Conservation (phyloP, 2,888 invertebrate genomes). For the Hyppa rectilinea region DNA sequence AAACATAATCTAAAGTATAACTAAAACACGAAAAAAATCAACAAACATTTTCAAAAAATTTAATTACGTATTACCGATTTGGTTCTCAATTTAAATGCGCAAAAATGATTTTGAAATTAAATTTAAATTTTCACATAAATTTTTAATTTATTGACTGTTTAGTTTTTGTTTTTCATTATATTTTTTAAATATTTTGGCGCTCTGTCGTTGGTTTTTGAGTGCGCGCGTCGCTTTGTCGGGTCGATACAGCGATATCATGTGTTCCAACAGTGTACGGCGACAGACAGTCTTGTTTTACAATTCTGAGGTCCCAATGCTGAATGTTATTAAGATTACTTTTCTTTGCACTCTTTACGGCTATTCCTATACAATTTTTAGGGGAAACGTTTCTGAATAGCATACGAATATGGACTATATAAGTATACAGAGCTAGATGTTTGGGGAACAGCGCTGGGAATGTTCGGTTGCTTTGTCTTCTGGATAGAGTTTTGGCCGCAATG, state of each 20-base stretch:
- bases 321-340: constrained; percentile 76
- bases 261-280: constrained; percentile 83
- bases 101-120: constrained; percentile 1
- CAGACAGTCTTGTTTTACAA: constrained; percentile 88
- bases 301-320: constrained; percentile 75
- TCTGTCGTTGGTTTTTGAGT: constrained; percentile 76
- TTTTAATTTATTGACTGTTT: constrained; percentile 10
- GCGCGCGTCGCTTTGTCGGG: constrained; percentile 87
- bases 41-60: constrained; percentile 9
- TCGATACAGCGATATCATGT: constrained; percentile 88
- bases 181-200: constrained; percentile 68
- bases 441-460: constrained; percentile 52
- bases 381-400: constrained; percentile 46
- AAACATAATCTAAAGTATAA: not conserved
- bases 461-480: constrained; percentile 51
- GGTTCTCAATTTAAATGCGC: not conserved
- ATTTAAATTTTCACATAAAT: not conserved
- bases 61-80: constrained; percentile 4
- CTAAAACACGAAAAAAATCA: constrained; percentile 13
- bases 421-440: constrained; percentile 49
- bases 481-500: constrained; percentile 59
- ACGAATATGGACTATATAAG: constrained; percentile 70
- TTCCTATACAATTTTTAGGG: constrained; percentile 69
- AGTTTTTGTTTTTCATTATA: constrained; percentile 40
- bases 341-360: constrained; percentile 63